phyloP scores from a whole-genome alignment of 2,113 vertebrate genomes.

The Elaphurus davidianus region DNA sequence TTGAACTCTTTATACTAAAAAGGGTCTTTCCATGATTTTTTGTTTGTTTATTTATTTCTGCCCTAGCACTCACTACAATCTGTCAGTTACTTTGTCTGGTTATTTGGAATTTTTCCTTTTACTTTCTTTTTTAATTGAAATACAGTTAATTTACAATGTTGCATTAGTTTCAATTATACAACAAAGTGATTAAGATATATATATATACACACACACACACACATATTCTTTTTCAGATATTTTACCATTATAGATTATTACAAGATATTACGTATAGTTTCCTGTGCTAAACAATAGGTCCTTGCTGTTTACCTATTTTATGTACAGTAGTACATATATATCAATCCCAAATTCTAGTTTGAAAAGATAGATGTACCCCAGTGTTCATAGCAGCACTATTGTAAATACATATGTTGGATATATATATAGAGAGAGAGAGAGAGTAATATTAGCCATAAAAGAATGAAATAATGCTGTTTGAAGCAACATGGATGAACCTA shows the following conservation, averaged over 20 bases:
- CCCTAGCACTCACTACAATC: background rate
- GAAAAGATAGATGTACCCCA: background rate
- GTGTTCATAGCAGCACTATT: background rate
- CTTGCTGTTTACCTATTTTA: background rate
- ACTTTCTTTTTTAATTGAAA: background rate
- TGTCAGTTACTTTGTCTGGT: background rate
- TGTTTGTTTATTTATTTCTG: background rate
- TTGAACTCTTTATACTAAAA: background rate
- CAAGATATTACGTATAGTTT: background rate
- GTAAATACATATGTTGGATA: background rate
- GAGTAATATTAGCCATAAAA: background rate
- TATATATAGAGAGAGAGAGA: background rate
- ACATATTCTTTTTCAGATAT: background rate
- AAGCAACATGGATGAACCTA: background rate
- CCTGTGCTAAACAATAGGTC: background rate
- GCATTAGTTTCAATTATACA: background rate
- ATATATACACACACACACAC: background rate
- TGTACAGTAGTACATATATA: background rate
- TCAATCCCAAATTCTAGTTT: background rate
- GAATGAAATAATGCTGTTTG: background rate
- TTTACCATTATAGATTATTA: background rate
- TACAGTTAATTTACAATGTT: background rate
- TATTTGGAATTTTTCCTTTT: background rate
- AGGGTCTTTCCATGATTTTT: background rate
- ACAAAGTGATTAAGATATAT: background rate